phyloP scores from a whole-genome alignment of 2,888 invertebrate genomes.

The Caenorhabditis japonica region DNA sequence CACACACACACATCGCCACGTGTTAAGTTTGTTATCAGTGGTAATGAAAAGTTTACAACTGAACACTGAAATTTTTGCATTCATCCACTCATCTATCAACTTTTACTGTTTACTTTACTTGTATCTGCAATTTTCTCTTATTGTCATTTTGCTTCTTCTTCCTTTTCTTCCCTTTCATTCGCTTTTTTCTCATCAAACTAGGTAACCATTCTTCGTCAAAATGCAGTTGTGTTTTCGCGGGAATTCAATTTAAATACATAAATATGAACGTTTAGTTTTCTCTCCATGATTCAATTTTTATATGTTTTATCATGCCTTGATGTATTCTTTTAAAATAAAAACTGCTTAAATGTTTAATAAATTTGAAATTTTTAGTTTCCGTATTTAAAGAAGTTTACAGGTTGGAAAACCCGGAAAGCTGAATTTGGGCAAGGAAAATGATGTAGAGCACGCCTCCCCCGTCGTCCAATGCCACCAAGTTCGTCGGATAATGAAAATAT shows the following conservation, averaged over 20 bases:
- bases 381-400: too few relatives aligned
- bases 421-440: too few relatives aligned
- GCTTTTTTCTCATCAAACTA: conserved; percentile 24
- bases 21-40: not conserved
- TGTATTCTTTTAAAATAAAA: too few relatives aligned
- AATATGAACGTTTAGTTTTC: conserved; percentile 11
- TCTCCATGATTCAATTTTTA: conserved; percentile 48
- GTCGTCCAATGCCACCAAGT: too few relatives aligned
- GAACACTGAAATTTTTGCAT: not conserved
- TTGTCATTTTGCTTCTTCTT: too few relatives aligned
- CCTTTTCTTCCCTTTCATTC: conserved; percentile 27
- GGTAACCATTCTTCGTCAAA: conserved; percentile 34
- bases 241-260: not conserved
- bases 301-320: not conserved
- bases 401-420: too few relatives aligned
- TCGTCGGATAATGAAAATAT: too few relatives aligned
- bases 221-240: conserved; percentile 41
- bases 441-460: too few relatives aligned
- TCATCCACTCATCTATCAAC: conserved; percentile 1
- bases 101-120: conserved; percentile 10
- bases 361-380: too few relatives aligned
- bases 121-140: conserved; percentile 20
- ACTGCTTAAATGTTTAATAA: too few relatives aligned
- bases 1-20: conserved; percentile 10
- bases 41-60: not conserved